A percentile compares a stretch with the other conserved stretches of the same genome.
These are phyloP conservation scores for Chorisops tibialis DNA, from an alignment of 2,888 invertebrate genomes.

Conservation along the genomic window DNA sequence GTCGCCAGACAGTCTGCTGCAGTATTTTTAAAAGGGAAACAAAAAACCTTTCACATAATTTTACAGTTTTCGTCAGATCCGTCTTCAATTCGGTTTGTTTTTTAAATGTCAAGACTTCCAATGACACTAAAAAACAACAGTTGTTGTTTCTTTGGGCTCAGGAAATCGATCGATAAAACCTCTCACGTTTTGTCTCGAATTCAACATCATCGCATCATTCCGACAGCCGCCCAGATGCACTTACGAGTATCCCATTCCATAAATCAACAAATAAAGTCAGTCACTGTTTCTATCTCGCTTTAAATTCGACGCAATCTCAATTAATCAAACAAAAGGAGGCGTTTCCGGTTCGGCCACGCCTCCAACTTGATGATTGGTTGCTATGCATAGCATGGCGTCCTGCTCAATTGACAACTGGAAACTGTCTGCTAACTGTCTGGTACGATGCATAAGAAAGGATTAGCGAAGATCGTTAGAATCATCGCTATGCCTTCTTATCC, in stretches of 20 bases:
- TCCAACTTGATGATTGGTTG: too few relatives aligned
- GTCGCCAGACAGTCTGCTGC: slow-evolving; percentile 23
- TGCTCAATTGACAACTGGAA: too few relatives aligned
- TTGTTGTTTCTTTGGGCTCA: slow-evolving; percentile 10
- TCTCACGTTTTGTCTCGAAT: background rate
- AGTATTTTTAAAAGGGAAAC: background rate
- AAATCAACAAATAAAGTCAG: too few relatives aligned
- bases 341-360: too few relatives aligned
- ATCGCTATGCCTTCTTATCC: too few relatives aligned
- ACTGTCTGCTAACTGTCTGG: too few relatives aligned
- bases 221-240: background rate
- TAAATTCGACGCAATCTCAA: background rate
- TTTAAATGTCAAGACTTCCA: slow-evolving; percentile 5
- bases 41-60: background rate
- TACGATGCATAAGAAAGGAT: too few relatives aligned
- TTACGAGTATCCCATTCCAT: background rate
- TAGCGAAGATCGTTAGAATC: too few relatives aligned
- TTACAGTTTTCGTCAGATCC: background rate
- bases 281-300: background rate
- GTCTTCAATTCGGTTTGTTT: background rate
- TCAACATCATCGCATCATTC: slow-evolving; percentile 11
- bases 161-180: slow-evolving; percentile 10
- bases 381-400: too few relatives aligned
- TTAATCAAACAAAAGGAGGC: background rate
- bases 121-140: slow-evolving; percentile 19